Percentiles rank a stretch among this genome's conserved stretches.
Conservation (phyloP, 2,888 invertebrate species). For the Drosophila prostipennis region DNA sequence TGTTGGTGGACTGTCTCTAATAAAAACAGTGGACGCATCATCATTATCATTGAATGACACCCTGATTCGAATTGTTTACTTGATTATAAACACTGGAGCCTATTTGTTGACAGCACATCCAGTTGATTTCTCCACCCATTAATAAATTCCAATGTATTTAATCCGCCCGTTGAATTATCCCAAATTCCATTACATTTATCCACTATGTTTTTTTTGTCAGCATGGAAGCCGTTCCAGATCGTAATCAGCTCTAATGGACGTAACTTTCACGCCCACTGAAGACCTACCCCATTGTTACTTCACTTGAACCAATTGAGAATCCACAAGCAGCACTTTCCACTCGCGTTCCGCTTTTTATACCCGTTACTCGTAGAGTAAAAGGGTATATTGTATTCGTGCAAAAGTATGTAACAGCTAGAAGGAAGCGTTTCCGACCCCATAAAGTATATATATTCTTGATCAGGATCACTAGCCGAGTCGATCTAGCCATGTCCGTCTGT, state of each 20-base stretch:
- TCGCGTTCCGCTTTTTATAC: neutral
- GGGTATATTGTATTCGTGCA: too few relatives aligned
- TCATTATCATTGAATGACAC: conserved; percentile 37
- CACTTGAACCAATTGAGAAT: conserved; percentile 31
- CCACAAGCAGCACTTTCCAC: conserved; percentile 11
- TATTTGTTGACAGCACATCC: conserved; percentile 30
- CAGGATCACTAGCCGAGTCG: too few relatives aligned
- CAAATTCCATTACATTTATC: conserved; percentile 15
- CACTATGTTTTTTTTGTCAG: conserved; percentile 7
- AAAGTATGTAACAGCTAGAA: too few relatives aligned
- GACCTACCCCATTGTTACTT: conserved; percentile 34
- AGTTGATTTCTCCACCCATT: conserved; percentile 2
- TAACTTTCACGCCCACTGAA: conserved; percentile 22
- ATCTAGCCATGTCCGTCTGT: too few relatives aligned
- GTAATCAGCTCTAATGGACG: conserved; percentile 26
- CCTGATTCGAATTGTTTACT: conserved; percentile 69
- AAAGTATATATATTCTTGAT: too few relatives aligned
- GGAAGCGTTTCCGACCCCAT: too few relatives aligned
- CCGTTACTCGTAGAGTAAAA: too few relatives aligned
- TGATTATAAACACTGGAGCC: conserved; percentile 47
- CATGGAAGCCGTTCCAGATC: conserved; percentile 20
- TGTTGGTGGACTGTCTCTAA: neutral
- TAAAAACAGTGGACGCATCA: conserved; percentile 22
- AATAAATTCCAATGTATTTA: conserved; percentile 8
- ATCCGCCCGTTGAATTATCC: conserved; percentile 7